Evolutionary conservation across 2,113 vertebrate species (phyloP), one percentile per base, ranked within the genome.

Genomic region (Coracopsis vasa): DNA sequence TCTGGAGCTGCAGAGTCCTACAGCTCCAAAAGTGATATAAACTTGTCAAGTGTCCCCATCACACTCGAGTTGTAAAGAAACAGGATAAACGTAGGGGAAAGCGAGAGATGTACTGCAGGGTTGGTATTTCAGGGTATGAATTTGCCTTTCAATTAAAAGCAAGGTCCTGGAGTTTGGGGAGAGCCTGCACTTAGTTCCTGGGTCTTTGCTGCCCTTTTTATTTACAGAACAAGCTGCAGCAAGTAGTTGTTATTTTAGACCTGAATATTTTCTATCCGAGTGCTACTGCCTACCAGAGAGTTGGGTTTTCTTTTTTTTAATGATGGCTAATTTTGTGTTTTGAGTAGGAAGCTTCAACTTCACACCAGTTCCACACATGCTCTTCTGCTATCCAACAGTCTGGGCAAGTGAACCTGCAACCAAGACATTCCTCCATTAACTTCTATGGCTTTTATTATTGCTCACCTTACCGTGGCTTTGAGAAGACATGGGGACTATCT

Each of bases 381-480:
- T 81, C 31, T 86, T 73, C 79, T 75, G 66, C 60, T 86, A 66
- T 69, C 50, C 50, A 94, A 80, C 62, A 93, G 73, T 62, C 60
- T 75, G 41, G 71, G 48, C 65, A 93, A 82, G 58, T 69, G 23
- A 83, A 84, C 50, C 24, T 67, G 58, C 20, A 89, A 84, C 21
- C 6, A 17, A 85, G 89, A 75, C 3, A 4, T 71, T 80, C 42
- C 44, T 94, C 44, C 41, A 31, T 50, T 90, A n/a, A 91, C 47
- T 33, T 82, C 87, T 96, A 96, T 86, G 92, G 94, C 87, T 96
- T 95, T 95, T 84, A 81, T 96, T 94, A 97, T 93, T 96, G 96
- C 92, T 96, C 6, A 84, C 51, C 31, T 88, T 88, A 71, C 23
- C 65, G 80, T 24, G 65, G 65, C 29, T 88, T 80, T 11, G 35